Evolutionary conservation across 2,888 invertebrate species (phyloP).

Genomic region (Brenthis daphne): DNA sequence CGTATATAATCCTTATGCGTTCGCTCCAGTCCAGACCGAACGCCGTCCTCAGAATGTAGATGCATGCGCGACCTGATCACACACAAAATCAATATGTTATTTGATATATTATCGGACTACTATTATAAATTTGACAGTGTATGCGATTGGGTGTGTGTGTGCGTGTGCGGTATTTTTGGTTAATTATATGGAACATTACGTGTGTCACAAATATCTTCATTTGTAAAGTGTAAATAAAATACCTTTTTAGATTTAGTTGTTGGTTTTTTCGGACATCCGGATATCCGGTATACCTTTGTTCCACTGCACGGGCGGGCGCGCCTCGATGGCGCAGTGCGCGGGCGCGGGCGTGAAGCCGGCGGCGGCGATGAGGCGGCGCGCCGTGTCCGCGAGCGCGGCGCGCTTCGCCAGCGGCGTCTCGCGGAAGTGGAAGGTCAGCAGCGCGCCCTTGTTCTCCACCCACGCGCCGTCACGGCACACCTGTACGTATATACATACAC

Average conservation of each 20-base stretch:
- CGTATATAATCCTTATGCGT: conserved; percentile 93
- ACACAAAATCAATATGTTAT: neutral
- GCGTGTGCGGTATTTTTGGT: too few relatives aligned
- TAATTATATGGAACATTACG: too few relatives aligned
- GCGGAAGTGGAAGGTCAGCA: conserved; percentile 93
- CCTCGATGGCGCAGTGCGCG: conserved; percentile 94
- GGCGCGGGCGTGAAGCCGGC: conserved; percentile 90
- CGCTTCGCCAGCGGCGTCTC: conserved; percentile 89
- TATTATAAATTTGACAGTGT: too few relatives aligned
- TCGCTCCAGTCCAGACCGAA: conserved; percentile 97
- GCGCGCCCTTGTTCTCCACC: conserved; percentile 95
- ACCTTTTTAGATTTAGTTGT: too few relatives aligned
- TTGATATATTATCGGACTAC: too few relatives aligned
- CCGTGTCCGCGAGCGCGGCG: conserved; percentile 86
- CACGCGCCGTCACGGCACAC: conserved; percentile 94
- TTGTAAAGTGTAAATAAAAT: too few relatives aligned
- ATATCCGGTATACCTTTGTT: conserved; percentile 85
- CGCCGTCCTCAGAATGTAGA: conserved; percentile 93
- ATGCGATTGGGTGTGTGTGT: too few relatives aligned
- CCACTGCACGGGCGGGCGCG: conserved; percentile 95
- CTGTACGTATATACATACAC: conserved; percentile 55
- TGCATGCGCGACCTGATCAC: conserved; percentile 87
- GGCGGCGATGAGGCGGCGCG: conserved; percentile 86
- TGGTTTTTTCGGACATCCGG: too few relatives aligned
- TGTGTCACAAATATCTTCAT: too few relatives aligned